Evolutionary conservation across 2,113 vertebrate species (phyloP).

Genomic region (Sapajus apella): DNA sequence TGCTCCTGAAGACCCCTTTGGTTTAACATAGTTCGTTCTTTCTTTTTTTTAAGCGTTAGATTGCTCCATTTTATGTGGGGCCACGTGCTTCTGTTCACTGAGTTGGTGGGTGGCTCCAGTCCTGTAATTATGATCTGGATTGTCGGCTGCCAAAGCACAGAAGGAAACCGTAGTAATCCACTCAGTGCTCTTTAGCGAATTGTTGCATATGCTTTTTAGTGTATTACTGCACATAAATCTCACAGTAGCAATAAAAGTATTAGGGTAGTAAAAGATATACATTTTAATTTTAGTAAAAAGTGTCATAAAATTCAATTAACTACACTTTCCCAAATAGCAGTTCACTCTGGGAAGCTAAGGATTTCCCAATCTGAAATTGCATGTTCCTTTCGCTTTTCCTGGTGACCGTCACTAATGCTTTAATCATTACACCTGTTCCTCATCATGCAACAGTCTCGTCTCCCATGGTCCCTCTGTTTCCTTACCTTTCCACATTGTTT

Average conservation of each 20-base stretch:
- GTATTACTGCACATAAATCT: constrained; percentile 67
- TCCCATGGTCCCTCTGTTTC: not conserved
- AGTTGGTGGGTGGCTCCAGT: constrained; percentile 69
- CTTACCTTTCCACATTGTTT: not conserved
- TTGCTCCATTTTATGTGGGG: constrained; percentile 63
- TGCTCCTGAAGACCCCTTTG: constrained; percentile 47
- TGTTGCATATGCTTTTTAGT: constrained; percentile 66
- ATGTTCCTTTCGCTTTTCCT: not conserved
- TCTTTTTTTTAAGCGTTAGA: constrained; percentile 72
- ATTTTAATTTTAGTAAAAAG: constrained; percentile 80
- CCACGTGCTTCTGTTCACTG: constrained; percentile 59
- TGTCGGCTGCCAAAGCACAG: constrained; percentile 68
- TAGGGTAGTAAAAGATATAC: constrained; percentile 71
- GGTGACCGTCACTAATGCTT: constrained; percentile 41
- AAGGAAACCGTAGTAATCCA: constrained; percentile 72
- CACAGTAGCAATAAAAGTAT: constrained; percentile 77
- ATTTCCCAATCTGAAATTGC: constrained; percentile 52
- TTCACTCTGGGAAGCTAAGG: constrained; percentile 53
- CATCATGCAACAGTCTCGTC: constrained; percentile 14
- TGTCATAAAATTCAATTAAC: constrained; percentile 79
- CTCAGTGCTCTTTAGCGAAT: constrained; percentile 63
- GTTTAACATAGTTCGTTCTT: constrained; percentile 71
- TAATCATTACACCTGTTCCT: constrained; percentile 60
- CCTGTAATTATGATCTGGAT: constrained; percentile 74
- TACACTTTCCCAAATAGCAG: constrained; percentile 59